Evolutionary conservation across 2,888 invertebrate genomes (phyloP), one percentile per base, ranked within the genome.

Genomic region (Drosophila hamatofila): DNA sequence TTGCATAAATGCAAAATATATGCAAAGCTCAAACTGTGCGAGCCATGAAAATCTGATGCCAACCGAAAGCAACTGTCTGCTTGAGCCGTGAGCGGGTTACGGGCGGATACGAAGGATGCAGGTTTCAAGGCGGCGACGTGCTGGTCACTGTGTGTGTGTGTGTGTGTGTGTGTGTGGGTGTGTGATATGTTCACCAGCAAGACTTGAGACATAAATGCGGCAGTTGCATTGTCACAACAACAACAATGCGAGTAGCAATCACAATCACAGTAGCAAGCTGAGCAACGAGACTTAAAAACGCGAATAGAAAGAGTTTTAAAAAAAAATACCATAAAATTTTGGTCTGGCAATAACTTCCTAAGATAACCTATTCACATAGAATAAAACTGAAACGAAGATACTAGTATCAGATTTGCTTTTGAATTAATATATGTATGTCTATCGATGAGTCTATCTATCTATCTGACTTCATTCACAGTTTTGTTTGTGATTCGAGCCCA

Each of bases 1-100:
- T 79, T 82, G 88, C 80, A 84, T 83, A 83, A 88, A 83, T 83
- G 85, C 74, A 84, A 85, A 88, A 79, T 87, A 79, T 71, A 81
- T 76, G 76, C 72, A 74, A 69, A 74, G 81, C 81, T 76, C 79
- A 79, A 83, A 88, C 79, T 79, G 74, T 74, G 84, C 66, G 48
- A 67, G 70, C 59, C 44, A 76, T 62, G 68, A 72, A 72, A 75
- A 71, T 70, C 79, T 78, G 71, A 75, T 75, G 75, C 70, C 63
- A 73, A 64, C 57, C 56, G 63, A 63, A 72, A 67, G 74, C 77
- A 68, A 75, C 81, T 75, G 71, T 64, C 67, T 77, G 60, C 55
- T 42, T 42, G 54, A 72, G 54, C 48, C 65, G 52, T 41, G 14
- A 57, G 56, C 21, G 44, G 42, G 14, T 11, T 7, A 9, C 21